A percentile compares a stretch with the other conserved stretches of the same genome.
phyloP scores from a whole-genome alignment of 2,797 vertebrate species.

The Rousettus madagascariensis region DNA sequence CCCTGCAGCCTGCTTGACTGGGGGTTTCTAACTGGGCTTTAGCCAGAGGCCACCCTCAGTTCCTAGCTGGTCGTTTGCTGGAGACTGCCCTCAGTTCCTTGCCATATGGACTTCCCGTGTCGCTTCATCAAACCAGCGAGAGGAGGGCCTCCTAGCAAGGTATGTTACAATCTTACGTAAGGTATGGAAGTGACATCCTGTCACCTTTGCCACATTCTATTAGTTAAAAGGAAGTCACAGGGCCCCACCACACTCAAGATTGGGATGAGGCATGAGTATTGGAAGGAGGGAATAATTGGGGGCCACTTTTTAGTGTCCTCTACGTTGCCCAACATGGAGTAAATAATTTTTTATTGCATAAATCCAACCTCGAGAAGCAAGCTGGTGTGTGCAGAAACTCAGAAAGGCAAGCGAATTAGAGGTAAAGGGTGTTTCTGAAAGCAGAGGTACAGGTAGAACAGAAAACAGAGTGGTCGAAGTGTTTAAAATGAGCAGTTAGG shows the following conservation, averaged over 20 bases:
- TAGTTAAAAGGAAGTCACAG: neutral
- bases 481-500: neutral
- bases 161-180: neutral
- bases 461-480: neutral
- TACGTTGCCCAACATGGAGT: neutral
- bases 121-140: neutral
- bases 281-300: neutral
- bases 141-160: neutral
- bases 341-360: neutral
- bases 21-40: neutral
- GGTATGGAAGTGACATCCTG: neutral
- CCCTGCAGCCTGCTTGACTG: neutral
- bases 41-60: neutral
- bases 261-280: neutral
- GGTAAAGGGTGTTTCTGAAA: neutral
- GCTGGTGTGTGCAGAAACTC: neutral
- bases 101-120: neutral
- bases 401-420: neutral
- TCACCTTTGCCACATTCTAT: neutral
- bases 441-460: neutral
- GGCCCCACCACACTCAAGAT: neutral
- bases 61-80: neutral
- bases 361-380: neutral
- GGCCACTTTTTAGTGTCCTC: neutral
- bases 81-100: neutral